These are phyloP conservation scores for Nomada fabriciana DNA, from an alignment of 2,888 invertebrate species.

Conservation along the genomic window DNA sequence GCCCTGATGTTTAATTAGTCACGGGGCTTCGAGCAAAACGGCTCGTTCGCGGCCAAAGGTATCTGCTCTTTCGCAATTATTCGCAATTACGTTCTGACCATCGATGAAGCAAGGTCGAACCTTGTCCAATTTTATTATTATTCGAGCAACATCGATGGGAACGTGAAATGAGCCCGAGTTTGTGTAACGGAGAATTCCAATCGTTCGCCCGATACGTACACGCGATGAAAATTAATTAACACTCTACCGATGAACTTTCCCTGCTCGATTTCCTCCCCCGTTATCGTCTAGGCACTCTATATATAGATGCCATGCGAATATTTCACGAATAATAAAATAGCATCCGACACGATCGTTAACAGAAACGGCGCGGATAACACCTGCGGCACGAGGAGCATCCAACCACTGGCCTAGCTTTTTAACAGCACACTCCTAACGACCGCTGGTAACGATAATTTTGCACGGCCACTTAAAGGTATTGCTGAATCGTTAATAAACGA, in stretches of 20 bases:
- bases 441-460: conserved; percentile 36
- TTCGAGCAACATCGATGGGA: conserved; percentile 31
- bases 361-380: conserved; percentile 61
- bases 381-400: conserved; percentile 39
- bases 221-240: conserved; percentile 73
- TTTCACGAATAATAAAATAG: conserved; percentile 71
- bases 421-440: conserved; percentile 13
- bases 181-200: conserved; percentile 66
- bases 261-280: background rate
- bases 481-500: conserved; percentile 21
- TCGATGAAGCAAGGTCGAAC: conserved; percentile 56
- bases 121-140: conserved; percentile 66
- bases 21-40: conserved; percentile 33
- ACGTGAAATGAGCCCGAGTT: conserved; percentile 38
- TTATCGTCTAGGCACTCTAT: too few relatives aligned
- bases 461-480: conserved; percentile 37
- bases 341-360: conserved; percentile 63
- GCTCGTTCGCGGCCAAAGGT: conserved; percentile 51
- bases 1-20: conserved; percentile 55
- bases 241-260: conserved; percentile 49
- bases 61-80: conserved; percentile 53
- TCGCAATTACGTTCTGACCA: conserved; percentile 57
- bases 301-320: conserved; percentile 52
- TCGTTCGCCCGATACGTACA: conserved; percentile 42
- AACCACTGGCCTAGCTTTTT: conserved; percentile 5